Conservation (phyloP, 2,797 vertebrate genomes). For the Gila robusta region DNA sequence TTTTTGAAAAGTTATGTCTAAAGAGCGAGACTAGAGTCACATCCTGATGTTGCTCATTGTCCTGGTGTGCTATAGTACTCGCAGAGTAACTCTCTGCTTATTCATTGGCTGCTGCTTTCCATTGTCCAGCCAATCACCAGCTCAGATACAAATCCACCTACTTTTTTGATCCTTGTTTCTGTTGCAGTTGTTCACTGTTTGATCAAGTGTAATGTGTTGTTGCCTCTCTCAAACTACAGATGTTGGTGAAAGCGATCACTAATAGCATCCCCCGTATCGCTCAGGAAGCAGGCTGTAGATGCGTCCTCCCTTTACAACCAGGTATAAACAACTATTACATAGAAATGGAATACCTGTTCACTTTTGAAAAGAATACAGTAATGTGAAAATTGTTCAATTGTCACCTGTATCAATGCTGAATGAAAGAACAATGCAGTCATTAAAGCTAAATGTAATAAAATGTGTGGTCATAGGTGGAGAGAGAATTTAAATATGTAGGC, state of each 20-base stretch:
- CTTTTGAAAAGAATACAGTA: background rate
- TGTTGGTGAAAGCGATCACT: background rate
- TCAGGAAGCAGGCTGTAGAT: background rate
- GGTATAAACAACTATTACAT: background rate
- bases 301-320: background rate
- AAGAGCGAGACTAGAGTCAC: slow-evolving; percentile 33
- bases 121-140: slow-evolving; percentile 79
- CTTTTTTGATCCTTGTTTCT: background rate
- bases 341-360: background rate
- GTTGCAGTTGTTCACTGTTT: background rate
- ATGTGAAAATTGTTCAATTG: background rate
- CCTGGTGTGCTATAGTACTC: slow-evolving; percentile 82
- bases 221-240: background rate
- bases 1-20: background rate
- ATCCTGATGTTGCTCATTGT: slow-evolving; percentile 62
- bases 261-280: background rate
- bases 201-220: background rate
- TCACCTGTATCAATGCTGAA: background rate
- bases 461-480: too few species aligned
- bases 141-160: slow-evolving; percentile 70
- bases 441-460: background rate
- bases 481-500: too few species aligned
- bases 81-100: slow-evolving; percentile 80
- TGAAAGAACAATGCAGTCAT: background rate
- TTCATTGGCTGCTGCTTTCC: slow-evolving; percentile 81